These are phyloP conservation scores for Zoanthus gigantus DNA, from an alignment of 92 coral and sea anemone species.

Conservation along the genomic window DNA sequence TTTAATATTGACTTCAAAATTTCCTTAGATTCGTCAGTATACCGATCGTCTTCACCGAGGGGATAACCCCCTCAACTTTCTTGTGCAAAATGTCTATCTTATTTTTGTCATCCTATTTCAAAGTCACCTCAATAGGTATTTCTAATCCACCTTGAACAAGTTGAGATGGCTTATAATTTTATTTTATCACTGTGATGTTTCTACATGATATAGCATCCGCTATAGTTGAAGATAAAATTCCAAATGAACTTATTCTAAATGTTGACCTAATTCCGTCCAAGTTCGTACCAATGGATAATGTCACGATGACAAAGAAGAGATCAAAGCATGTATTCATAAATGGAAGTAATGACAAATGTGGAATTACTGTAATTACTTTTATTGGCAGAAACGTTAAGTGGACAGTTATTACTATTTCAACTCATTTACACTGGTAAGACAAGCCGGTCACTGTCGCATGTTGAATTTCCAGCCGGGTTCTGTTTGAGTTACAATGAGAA, in stretches of 20 bases:
- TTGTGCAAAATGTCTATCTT: too few species aligned
- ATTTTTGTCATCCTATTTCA: too few species aligned
- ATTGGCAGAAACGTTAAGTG: slow-evolving; percentile 52
- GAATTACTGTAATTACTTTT: slow-evolving; percentile 47
- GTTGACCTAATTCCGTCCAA: slow-evolving; percentile 65
- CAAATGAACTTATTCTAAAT: slow-evolving; percentile 67
- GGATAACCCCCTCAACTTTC: too few species aligned
- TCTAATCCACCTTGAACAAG: too few species aligned
- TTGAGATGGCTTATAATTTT: too few species aligned
- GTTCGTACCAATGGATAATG: slow-evolving; percentile 60
- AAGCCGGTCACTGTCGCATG: slow-evolving; percentile 55
- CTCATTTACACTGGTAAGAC: slow-evolving; percentile 65
- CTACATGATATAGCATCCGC: slow-evolving; percentile 57
- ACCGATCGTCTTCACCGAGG: too few species aligned
- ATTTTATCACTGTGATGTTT: slow-evolving; percentile 7
- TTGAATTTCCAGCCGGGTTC: slow-evolving; percentile 65
- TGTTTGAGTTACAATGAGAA: slow-evolving; percentile 60
- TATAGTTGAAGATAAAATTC: slow-evolving; percentile 50
- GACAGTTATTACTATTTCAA: slow-evolving; percentile 54
- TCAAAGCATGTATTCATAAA: slow-evolving; percentile 49
- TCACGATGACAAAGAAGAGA: slow-evolving; percentile 58
- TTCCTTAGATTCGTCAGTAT: too few species aligned
- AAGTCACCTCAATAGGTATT: too few species aligned
- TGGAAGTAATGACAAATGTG: slow-evolving; percentile 64
- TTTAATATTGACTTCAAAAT: too few species aligned